A percentile compares a stretch with the other conserved stretches of the same genome.
Evolutionary conservation across 2,113 vertebrate species (phyloP).

Genomic region (Neomonachus schauinslandi): DNA sequence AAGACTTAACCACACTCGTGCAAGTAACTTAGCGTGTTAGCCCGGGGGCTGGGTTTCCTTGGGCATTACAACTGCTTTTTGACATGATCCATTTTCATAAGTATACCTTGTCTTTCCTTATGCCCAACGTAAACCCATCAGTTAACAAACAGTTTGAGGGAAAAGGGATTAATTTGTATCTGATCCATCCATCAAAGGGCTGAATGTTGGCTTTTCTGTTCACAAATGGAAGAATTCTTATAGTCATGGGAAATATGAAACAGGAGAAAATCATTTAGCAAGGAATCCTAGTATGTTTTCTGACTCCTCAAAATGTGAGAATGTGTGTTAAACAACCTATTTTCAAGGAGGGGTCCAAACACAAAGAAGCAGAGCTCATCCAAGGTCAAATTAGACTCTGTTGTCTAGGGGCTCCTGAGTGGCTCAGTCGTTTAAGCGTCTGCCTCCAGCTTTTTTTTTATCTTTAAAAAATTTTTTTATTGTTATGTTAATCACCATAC

Average conservation of each 20-base stretch:
- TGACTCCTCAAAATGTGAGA: not conserved
- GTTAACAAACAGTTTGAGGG: not conserved
- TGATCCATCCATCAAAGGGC: not conserved
- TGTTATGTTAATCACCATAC: too few relatives aligned
- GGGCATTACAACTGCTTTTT: not conserved
- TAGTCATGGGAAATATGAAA: not conserved
- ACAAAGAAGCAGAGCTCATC: not conserved
- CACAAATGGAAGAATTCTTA: constrained; percentile 4
- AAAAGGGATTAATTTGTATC: not conserved
- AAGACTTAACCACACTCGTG: not conserved
- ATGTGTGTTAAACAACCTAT: not conserved
- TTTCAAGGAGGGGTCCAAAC: not conserved
- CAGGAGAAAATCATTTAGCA: not conserved
- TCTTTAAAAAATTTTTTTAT: too few relatives aligned
- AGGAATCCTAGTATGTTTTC: not conserved
- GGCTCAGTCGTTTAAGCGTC: not conserved
- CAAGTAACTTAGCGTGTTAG: not conserved
- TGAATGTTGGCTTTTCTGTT: constrained; percentile 22
- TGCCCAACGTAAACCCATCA: constrained; percentile 5
- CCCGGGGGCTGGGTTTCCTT: not conserved
- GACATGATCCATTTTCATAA: not conserved
- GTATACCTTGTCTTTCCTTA: not conserved
- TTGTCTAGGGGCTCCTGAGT: not conserved
- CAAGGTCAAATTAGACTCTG: not conserved
- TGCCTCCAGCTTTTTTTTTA: not conserved